These are phyloP conservation scores for Perithous albicinctus DNA, from an alignment of 2,888 invertebrate genomes.

Conservation along the genomic window DNA sequence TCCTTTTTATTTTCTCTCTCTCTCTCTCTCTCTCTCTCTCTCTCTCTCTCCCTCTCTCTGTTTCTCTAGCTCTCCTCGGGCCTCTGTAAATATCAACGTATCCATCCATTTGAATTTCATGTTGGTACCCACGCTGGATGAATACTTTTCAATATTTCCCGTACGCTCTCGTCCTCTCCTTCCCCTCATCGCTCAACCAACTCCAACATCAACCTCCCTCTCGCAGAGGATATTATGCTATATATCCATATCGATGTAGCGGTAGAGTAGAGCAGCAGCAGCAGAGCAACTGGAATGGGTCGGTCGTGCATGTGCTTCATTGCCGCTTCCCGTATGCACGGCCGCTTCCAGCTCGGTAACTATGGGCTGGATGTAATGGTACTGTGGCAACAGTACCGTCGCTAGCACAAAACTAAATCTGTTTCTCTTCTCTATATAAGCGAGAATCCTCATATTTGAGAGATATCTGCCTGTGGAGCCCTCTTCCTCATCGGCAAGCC, in stretches of 20 bases:
- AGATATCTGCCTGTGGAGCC: too few relatives aligned
- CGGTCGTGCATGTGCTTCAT: conserved; percentile 6
- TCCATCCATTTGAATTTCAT: conserved; percentile 72
- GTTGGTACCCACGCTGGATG: conserved; percentile 56
- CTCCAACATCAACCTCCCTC: background rate
- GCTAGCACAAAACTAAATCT: background rate
- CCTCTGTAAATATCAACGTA: conserved; percentile 70
- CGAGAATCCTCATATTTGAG: too few relatives aligned
- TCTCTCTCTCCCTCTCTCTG: conserved; percentile 35
- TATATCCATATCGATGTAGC: conserved; percentile 12
- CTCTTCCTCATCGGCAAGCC: too few relatives aligned
- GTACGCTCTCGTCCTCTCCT: conserved; percentile 9
- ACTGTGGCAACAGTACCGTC: background rate
- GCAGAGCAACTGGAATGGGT: background rate
- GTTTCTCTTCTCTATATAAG: too few relatives aligned
- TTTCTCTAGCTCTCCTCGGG: conserved; percentile 46
- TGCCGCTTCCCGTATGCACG: background rate
- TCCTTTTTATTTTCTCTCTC: background rate
- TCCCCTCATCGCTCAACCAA: background rate
- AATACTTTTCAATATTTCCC: conserved; percentile 76
- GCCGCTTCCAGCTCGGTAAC: background rate
- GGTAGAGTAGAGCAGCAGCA: background rate
- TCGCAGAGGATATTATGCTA: background rate
- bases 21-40: conserved; percentile 17
- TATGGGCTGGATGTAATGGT: background rate